Percentiles rank a stretch among this genome's conserved stretches.
Conservation (phyloP, 2,113 vertebrate species). For the Seriola quinqueradiata region DNA sequence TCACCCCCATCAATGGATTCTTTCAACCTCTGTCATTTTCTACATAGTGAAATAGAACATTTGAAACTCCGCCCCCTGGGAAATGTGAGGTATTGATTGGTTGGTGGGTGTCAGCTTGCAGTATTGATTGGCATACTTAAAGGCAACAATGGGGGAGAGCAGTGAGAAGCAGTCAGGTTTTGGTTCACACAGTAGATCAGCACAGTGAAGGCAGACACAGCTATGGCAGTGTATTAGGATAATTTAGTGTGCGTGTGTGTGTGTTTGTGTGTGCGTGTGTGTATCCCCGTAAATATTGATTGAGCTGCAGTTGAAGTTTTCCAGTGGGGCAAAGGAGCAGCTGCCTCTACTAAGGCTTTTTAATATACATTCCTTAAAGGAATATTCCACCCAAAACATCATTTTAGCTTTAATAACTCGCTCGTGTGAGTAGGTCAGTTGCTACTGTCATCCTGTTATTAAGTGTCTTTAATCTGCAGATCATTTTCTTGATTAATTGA, state of each 20-base stretch:
- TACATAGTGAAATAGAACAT: neutral
- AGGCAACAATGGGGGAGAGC: constrained; percentile 45
- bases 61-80: constrained; percentile 35
- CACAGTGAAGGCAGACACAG: constrained; percentile 32
- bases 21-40: constrained; percentile 33
- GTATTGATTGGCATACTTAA: constrained; percentile 63
- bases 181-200: constrained; percentile 77
- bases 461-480: too few relatives aligned
- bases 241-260: constrained; percentile 21
- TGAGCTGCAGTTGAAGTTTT: constrained; percentile 2
- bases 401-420: too few relatives aligned
- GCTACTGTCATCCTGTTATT: too few relatives aligned
- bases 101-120: constrained; percentile 53
- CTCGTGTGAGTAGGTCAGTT: too few relatives aligned
- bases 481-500: too few relatives aligned
- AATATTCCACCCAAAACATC: neutral
- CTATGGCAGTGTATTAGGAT: constrained; percentile 36
- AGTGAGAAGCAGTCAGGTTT: constrained; percentile 77
- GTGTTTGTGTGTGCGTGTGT: constrained; percentile 18
- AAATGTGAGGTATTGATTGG: constrained; percentile 70
- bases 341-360: neutral
- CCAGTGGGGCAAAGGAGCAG: neutral
- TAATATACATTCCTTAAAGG: constrained; percentile 5
- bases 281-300: constrained; percentile 28
- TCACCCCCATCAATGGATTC: neutral